These are phyloP conservation scores for Drosophila greeni DNA, from an alignment of 2,888 invertebrate species.

Conservation along the genomic window DNA sequence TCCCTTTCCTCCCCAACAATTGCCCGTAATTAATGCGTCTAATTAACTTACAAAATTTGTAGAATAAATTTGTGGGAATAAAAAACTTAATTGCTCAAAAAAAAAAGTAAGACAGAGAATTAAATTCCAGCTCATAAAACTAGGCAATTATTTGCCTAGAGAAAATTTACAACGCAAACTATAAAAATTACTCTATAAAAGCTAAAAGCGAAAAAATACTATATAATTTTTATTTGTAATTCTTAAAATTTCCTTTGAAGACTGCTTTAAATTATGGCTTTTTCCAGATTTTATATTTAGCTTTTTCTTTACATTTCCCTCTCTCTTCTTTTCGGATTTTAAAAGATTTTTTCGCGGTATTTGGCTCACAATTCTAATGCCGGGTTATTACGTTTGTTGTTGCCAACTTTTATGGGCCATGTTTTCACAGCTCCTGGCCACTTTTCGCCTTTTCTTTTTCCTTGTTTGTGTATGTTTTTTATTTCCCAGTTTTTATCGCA, in stretches of 20 bases:
- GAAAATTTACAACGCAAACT: not conserved
- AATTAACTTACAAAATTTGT: slow-evolving; percentile 55
- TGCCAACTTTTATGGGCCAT: slow-evolving; percentile 56
- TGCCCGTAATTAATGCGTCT: slow-evolving; percentile 64
- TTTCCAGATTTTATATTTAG: not conserved
- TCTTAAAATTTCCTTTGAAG: not conserved
- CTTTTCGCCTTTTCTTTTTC: slow-evolving; percentile 44
- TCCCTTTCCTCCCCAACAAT: slow-evolving; percentile 37
- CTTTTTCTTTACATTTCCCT: not conserved
- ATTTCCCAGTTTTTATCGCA: slow-evolving; percentile 40
- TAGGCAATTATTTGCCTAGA: not conserved
- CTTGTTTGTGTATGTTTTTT: slow-evolving; percentile 31
- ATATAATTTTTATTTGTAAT: not conserved
- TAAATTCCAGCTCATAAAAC: not conserved
- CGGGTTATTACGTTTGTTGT: slow-evolving; percentile 15
- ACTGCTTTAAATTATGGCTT: not conserved
- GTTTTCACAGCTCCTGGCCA: slow-evolving; percentile 21
- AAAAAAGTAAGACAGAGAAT: not conserved
- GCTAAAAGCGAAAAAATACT: too few relatives aligned
- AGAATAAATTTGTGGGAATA: too few relatives aligned
- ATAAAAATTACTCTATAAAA: not conserved
- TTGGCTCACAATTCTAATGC: slow-evolving; percentile 50
- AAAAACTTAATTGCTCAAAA: slow-evolving; percentile 4
- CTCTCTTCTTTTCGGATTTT: not conserved
- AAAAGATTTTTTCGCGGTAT: slow-evolving; percentile 36